Base-by-base conservation (phyloP, 2,797 vertebrate genomes). In the Halcyon leucocephala region DNA sequence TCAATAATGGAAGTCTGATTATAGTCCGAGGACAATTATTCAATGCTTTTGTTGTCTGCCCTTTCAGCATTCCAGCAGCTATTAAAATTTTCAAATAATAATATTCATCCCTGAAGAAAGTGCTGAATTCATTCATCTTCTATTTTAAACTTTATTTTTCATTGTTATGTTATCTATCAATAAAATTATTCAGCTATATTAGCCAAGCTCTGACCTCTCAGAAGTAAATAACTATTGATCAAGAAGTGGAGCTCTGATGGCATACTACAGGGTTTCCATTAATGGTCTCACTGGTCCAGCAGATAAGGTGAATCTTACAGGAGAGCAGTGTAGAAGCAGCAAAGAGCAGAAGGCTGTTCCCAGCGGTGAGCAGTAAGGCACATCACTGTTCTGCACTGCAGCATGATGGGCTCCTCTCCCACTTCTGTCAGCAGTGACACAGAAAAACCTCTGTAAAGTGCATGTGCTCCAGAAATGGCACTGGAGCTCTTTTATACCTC, bases 1-100 rank as follows among this genome's bases (percentile, higher is more conserved):
- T 99, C 99, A 99, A 99, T 99, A 99, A 99, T 99, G 98, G 99
- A 99, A 99, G 99, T 99, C 98, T 99, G 98, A 99, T 99, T 98
- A 98, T 98, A 98, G 98, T 98, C 98, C 98, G 98, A 98, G 98
- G 98, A 99, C 99, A 98, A 99, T 98, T 98, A 98, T 98, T 98
- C 98, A 98, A 94, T 96, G 96, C 97, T 98, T 98, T 97, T 98
- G 98, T 99, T 98, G 98, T 98, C 98, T 99, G 98, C 98, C 98
- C 98, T 98, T 99, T 99, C 98, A 98, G 98, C 98, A 98, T 97
- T 98, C 98, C 96, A 97, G 96, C 96, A 97, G 94, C 96, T 96
- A 97, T 97, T 98, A 97, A 84, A 84, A 97, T 97, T 98, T 97
- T 95, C 95, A 98, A 97, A 98, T 98, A 97, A 97, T 98, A 98